Conservation (phyloP, 2,888 invertebrate genomes). For the Sacculina carcini region DNA sequence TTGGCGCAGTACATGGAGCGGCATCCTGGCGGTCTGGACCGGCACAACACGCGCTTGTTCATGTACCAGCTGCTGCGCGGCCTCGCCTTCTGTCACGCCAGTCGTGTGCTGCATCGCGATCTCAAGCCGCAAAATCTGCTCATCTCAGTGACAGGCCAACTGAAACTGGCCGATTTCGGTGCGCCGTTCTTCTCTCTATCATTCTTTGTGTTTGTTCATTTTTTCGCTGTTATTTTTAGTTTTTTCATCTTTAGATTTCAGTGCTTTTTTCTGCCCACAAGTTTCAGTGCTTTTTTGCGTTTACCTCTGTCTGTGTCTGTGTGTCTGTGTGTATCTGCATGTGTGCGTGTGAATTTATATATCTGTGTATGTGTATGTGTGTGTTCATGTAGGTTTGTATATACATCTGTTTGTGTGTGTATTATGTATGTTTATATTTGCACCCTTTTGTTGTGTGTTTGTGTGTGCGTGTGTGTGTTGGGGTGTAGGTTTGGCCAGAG, state of each 20-base stretch:
- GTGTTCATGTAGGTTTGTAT: neutral
- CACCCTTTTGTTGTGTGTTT: neutral
- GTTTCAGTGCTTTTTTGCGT: slow-evolving; percentile 7
- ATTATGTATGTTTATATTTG: neutral
- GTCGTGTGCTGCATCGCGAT: slow-evolving; percentile 84
- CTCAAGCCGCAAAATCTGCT: slow-evolving; percentile 96
- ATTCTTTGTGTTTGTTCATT: slow-evolving; percentile 5
- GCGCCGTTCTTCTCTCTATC: slow-evolving; percentile 15
- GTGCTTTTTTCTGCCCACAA: slow-evolving; percentile 1
- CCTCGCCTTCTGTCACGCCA: slow-evolving; percentile 80
- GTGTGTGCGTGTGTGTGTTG: neutral
- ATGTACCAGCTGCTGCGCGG: slow-evolving; percentile 91
- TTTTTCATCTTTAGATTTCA: neutral
- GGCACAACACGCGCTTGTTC: slow-evolving; percentile 78
- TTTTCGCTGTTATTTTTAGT: neutral
- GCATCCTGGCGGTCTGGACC: slow-evolving; percentile 76
- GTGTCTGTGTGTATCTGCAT: neutral
- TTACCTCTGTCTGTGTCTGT: slow-evolving; percentile 3
- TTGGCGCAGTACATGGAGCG: slow-evolving; percentile 94
- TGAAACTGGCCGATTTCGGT: slow-evolving; percentile 90
- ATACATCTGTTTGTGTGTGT: neutral
- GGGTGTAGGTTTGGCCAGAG: slow-evolving; percentile 55
- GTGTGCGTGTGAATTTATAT: slow-evolving; percentile 1
- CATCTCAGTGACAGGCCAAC: slow-evolving; percentile 84
- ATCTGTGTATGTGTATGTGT: neutral